Evolutionary conservation across 2,797 vertebrate species (phyloP).

Genomic region (Cyclopterus lumpus): DNA sequence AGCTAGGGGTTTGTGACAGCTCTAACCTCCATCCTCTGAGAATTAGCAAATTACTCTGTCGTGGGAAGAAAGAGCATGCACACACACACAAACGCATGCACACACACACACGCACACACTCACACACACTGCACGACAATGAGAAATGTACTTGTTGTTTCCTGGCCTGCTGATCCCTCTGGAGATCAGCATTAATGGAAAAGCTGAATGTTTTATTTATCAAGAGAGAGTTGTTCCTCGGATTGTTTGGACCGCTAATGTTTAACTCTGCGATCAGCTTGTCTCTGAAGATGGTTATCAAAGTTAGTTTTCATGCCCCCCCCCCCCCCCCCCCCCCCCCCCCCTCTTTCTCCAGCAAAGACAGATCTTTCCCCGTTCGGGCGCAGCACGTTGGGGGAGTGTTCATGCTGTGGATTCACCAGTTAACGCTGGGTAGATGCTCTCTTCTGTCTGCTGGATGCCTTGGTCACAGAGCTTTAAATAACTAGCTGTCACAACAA

Average conservation of each 20-base stretch:
- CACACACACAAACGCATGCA: neutral
- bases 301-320: neutral
- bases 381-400: constrained; percentile 10
- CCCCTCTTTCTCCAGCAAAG: neutral
- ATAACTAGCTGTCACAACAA: constrained; percentile 36
- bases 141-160: constrained; percentile 39
- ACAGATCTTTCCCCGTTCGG: neutral
- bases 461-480: constrained; percentile 28
- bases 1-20: constrained; percentile 5
- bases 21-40: constrained; percentile 32
- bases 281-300: constrained; percentile 31
- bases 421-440: constrained; percentile 9
- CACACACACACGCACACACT: constrained; percentile 1
- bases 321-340: no score
- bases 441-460: constrained; percentile 31
- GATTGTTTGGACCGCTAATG: constrained; percentile 49
- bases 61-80: constrained; percentile 15
- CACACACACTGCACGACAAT: neutral
- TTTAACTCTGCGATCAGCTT: constrained; percentile 17
- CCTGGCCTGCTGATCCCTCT: constrained; percentile 7
- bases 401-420: constrained; percentile 12
- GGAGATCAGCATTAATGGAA: constrained; percentile 41
- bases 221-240: neutral
- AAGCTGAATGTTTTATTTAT: constrained; percentile 60
- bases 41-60: constrained; percentile 30